Base-by-base conservation (phyloP, 2,113 vertebrate species). In the Macrotis lagotis region DNA sequence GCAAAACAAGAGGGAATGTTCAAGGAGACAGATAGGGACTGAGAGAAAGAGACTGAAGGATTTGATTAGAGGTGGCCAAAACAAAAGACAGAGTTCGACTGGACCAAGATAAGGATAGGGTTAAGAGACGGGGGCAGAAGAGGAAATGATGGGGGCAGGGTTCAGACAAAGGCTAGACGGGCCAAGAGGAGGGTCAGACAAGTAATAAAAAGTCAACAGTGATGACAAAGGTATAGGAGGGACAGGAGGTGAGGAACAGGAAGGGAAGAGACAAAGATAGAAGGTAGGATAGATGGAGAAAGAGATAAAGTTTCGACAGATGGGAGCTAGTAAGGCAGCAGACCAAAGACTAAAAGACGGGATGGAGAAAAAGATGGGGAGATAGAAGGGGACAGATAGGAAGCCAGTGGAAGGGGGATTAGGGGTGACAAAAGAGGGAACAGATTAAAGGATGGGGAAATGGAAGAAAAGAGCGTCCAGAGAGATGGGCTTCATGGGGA, bases 271-370 rank as follows among this genome's bases (percentile, higher is more conserved):
- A 94, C 91, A 90, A 91, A 90, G 91, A 91, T 28, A 92, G 88
- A 90, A 90, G 89, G 59, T 5, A n/a, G 91, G 89, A 91, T 90
- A 92, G 59, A 66, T 48, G 49, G 95, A 97, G 97, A 51, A 92
- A 52, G 90, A 83, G 96, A 49, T 51, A 88, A 48, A 44, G 93
- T 93, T 97, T 90, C 74, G 92, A 48, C 37, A 22, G 59, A 90
- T 96, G 90, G 94, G 2, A 19, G 24, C 6, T 52, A 90, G 16
- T 55, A 92, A 92, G 48, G 0, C 22, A 50, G 49, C 31, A 59
- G 28, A 14, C 55, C 55, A 66, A 66, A 66, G 55, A 66, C 55
- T 66, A 14, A 44, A 14, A 55, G 52, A 1, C 4, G 22, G 52
- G 53, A 44, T 26, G 22, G 28, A 89, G 92, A 92, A 91, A 93